Evolutionary conservation across 2,888 invertebrate genomes (phyloP), one percentile per base, ranked within the genome.

Genomic region (Athalia rosae): DNA sequence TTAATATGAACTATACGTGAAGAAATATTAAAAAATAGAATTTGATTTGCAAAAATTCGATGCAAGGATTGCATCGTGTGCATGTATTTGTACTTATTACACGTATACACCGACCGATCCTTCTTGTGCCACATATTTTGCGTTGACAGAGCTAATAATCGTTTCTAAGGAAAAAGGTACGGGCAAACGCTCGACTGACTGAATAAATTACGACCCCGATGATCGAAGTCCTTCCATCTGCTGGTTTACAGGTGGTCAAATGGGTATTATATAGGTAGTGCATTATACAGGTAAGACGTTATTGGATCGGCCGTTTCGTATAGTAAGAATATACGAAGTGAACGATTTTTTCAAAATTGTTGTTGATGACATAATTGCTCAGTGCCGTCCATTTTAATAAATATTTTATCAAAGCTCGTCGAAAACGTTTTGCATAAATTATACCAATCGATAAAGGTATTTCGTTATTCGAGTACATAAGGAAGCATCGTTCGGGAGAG

Each of bases 111-210:
- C 61, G 8, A 8, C 13, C 8, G 61, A 15, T 8, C 0, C 28
- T 15, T 15, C 4, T 13, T 4, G 11, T 13, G 61, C 61, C 61
- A 48, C 28, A 50, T 74, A 74, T 74, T 74, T 74, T 59, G 8
- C 74, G 62, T 74, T 74, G 74, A 62, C 74, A 61, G 41, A 74
- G 61, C 62, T 62, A 74, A 61, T 74, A 48, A 74, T 74, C 48
- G 41, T 56, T 74, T 74, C 74, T 41, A 8, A 28, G 74, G 28
- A 28, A 71, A 71, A 59, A 48, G 41, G 13, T 9, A 5, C 59
- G 28, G 61, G 61, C 62, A 13, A 71, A 45, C 58, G 45, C 5
- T n/a, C 43, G 8, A 50, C 6, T 8, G 28, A 58, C 61, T 48
- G 74, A 74, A 61, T 74, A 74, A 74, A 74, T 74, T 74, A 74